Percentiles rank a stretch among this genome's conserved stretches.
Conservation (phyloP, 2,797 vertebrate species). For the Gymnothorax reevesii region DNA sequence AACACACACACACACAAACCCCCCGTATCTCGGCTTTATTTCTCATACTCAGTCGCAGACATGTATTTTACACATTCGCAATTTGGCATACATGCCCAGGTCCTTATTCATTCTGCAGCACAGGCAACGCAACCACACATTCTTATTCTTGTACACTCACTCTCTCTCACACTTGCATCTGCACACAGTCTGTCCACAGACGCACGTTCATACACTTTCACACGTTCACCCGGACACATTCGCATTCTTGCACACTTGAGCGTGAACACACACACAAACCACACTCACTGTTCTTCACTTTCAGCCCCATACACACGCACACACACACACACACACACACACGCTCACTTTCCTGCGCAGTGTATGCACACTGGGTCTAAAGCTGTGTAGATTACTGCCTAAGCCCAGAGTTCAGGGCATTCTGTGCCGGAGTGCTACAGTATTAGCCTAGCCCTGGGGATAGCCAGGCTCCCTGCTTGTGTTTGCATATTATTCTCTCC, state of each 20-base stretch:
- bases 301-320: background rate
- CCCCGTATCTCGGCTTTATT: background rate
- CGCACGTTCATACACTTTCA: background rate
- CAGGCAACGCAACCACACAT: no score
- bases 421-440: background rate
- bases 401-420: background rate
- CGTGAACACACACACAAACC: background rate
- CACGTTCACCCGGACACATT: background rate
- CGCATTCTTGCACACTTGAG: background rate
- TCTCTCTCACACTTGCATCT: background rate
- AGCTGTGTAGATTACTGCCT: background rate
- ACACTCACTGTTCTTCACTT: background rate
- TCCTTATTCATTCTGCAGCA: no score
- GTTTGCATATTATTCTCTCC: background rate
- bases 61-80: no score
- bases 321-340: background rate
- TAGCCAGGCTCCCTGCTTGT: background rate
- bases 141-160: background rate
- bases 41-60: no score
- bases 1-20: background rate
- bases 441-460: background rate
- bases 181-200: background rate
- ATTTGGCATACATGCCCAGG: no score
- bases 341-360: background rate
- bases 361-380: background rate